These are phyloP conservation scores for Thripadectes ignobilis DNA, from an alignment of 2,797 vertebrate species.

Conservation along the genomic window DNA sequence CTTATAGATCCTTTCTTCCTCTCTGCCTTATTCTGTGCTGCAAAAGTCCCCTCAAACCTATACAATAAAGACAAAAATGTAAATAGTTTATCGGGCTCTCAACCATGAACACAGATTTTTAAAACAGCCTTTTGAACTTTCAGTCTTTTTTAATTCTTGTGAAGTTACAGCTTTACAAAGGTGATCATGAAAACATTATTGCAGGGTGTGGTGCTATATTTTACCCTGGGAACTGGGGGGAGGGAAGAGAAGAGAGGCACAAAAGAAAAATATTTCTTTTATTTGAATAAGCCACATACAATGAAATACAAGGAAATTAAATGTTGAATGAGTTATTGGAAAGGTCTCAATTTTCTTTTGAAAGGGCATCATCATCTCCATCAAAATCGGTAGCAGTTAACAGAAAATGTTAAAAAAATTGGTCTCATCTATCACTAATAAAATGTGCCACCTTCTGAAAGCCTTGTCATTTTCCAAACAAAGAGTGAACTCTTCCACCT, in stretches of 20 bases:
- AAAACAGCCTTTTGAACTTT: background rate
- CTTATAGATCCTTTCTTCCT: background rate
- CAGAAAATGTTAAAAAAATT: background rate
- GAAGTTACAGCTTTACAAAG: background rate
- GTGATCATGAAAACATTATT: background rate
- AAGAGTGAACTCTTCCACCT: conserved; percentile 59
- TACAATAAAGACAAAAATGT: background rate
- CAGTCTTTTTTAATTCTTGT: background rate
- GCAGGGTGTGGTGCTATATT: background rate
- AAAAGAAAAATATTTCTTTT: background rate
- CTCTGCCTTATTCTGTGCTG: background rate
- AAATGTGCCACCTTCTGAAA: background rate
- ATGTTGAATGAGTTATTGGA: background rate
- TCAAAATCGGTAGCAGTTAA: conserved; percentile 1
- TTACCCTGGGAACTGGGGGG: background rate
- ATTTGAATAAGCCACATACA: background rate
- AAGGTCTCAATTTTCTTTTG: conserved; percentile 46
- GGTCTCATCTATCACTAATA: background rate
- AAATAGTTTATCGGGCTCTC: background rate
- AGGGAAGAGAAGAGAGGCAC: background rate
- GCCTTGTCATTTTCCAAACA: conserved; percentile 52
- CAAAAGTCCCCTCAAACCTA: background rate
- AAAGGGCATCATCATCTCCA: conserved; percentile 21
- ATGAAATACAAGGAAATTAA: conserved; percentile 10
- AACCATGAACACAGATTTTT: background rate